Evolutionary conservation across 1,140 invertebrate genomes (phyloP), one percentile per base, ranked within the genome.

Genomic region (Homalodisca vitripennis): DNA sequence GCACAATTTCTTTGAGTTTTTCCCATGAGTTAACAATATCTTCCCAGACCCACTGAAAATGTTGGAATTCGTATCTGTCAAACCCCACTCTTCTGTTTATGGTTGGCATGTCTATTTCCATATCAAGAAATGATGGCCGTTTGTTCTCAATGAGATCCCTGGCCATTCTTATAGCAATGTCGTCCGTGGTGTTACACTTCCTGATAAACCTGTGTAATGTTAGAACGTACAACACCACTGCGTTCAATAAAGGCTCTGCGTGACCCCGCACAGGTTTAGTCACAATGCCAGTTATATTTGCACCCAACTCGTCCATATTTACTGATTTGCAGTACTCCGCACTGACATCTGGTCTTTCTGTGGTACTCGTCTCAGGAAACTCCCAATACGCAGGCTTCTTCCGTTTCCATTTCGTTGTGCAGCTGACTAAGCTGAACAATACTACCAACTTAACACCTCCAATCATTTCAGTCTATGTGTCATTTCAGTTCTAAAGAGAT

Each of bases 391-490:
- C 48, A 3, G 48, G 48, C 22, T 51, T 51, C n/a, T 51, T 51
- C n/a, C 48, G 17, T 51, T 51, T 51, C 48, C 48, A 51, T 51
- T 22, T 51, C n/a, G 48, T 51, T 51, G 48, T 51, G n/a, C n/a
- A n/a, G n/a, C n/a, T n/a, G n/a, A n/a, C n/a, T n/a, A n/a, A n/a
- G n/a, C n/a, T n/a, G n/a, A n/a, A n/a, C n/a, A n/a, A n/a, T n/a
- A n/a, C n/a, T n/a, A n/a, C n/a, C n/a, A n/a, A n/a, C n/a, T n/a
- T n/a, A n/a, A n/a, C n/a, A n/a, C n/a, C n/a, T n/a, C n/a, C n/a
- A n/a, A n/a, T n/a, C n/a, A n/a, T n/a, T n/a, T n/a, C n/a, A n/a
- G n/a, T n/a, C n/a, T n/a, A n/a, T n/a, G n/a, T n/a, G n/a, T n/a
- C n/a, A n/a, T n/a, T n/a, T n/a, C n/a, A n/a, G n/a, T n/a, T n/a